Evolutionary conservation across 2,113 vertebrate genomes (phyloP), one percentile per base, ranked within the genome.

Genomic region (Odocoileus virginianus): DNA sequence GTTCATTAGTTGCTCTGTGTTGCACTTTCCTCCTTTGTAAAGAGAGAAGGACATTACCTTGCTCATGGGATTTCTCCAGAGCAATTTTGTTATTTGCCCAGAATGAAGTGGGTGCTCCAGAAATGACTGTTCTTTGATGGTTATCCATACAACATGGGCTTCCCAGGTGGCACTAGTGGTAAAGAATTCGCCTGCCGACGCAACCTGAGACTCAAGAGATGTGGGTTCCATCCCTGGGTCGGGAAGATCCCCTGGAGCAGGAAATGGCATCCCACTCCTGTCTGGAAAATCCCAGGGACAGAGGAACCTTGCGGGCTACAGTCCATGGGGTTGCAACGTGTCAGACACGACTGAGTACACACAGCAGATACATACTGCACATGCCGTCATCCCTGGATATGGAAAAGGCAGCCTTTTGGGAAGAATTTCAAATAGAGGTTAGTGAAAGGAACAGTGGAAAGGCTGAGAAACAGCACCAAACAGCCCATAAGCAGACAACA

Each of bases 101-200:
- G 27, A 28, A 76, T 2, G 47, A 9, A 36, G 25, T 76, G 13
- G 45, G n/a, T 3, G 7, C 82, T 71, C 43, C 86, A 17, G 84
- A 91, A 91, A 36, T 76, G 33, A 64, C 47, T 43, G 1, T 19
- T 82, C 30, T n/a, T n/a, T 54, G 79, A 52, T n/a, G 47, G 45
- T 0, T 16, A 55, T 5, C 4, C 12, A 13, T 4, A 27, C 25
- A 76, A 40, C 23, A 40, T 3, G 6, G 67, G 71, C 71, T 43
- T 76, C 71, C 71, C 71, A 27, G 40, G 71, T 43, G 71, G 40
- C 12, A 15, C 71, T 5, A 67, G 36, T 3, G 36, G 11, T 74
- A 36, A 40, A 40, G 67, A 40, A 74, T 74, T 21, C 0, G 2
- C 21, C 71, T 27, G 71, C 23, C 1, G 10, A 74, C 0, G 0